Percentiles rank a stretch among this genome's conserved stretches.
Conservation (phyloP, 2,797 vertebrate genomes). For the Crocidura indochinensis region DNA sequence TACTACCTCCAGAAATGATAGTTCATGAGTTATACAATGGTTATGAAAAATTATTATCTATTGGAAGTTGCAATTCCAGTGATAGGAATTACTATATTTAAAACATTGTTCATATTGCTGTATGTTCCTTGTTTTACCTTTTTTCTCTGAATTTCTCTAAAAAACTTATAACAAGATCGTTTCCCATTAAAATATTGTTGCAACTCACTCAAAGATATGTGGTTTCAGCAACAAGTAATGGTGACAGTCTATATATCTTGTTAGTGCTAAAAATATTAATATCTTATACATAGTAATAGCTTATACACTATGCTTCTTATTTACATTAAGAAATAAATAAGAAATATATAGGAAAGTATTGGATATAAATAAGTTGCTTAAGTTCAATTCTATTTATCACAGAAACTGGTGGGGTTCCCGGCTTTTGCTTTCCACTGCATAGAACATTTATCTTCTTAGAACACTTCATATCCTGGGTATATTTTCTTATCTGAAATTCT, state of each 20-base stretch:
- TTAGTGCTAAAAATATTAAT: background rate
- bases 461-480: background rate
- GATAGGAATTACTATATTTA: no score
- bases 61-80: background rate
- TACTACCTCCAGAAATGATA: background rate
- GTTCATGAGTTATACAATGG: background rate
- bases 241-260: background rate
- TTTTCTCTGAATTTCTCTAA: background rate
- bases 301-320: background rate
- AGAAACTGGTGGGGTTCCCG: background rate
- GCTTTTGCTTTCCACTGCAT: background rate
- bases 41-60: background rate
- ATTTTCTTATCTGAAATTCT: background rate
- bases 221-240: background rate
- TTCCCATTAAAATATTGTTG: background rate
- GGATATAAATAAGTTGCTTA: background rate
- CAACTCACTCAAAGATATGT: background rate
- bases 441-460: background rate
- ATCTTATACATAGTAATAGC: background rate
- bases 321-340: no score
- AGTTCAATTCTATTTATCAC: background rate
- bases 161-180: background rate
- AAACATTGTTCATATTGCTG: no score
- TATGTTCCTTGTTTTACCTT: background rate
- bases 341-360: no score